A percentile compares a stretch with the other conserved stretches of the same genome.
Evolutionary conservation across 2,888 invertebrate genomes (phyloP).

Genomic region (Nyleta sp.): DNA sequence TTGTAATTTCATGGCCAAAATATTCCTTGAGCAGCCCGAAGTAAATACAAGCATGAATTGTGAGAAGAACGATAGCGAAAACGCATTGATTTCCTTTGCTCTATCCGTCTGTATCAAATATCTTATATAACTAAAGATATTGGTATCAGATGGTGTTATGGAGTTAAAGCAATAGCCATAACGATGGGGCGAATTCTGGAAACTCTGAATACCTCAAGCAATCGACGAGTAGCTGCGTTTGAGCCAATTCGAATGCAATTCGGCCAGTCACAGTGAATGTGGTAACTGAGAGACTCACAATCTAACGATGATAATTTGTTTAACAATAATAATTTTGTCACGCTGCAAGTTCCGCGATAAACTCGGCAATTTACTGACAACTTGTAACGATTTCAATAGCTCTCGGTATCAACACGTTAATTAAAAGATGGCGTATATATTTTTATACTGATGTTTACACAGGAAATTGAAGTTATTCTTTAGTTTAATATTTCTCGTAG

Average conservation of each 20-base stretch:
- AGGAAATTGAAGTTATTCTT: conserved; percentile 11
- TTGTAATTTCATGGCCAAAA: too few relatives aligned
- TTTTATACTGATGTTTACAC: conserved; percentile 20
- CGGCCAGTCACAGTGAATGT: conserved; percentile 25
- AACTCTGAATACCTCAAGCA: conserved; percentile 46
- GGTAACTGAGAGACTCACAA: conserved; percentile 31
- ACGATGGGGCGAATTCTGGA: conserved; percentile 47
- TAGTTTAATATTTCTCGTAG: too few relatives aligned
- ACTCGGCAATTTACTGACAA: conserved; percentile 35
- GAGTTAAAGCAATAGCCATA: conserved; percentile 49
- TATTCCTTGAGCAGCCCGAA: too few relatives aligned
- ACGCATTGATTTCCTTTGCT: conserved; percentile 41
- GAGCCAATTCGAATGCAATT: conserved; percentile 38
- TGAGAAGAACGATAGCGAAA: too few relatives aligned
- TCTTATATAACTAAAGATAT: conserved; percentile 31
- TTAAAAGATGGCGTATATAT: conserved; percentile 33
- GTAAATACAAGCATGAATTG: too few relatives aligned
- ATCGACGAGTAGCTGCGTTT: conserved; percentile 24
- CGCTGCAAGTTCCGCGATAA: conserved; percentile 19
- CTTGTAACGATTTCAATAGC: conserved; percentile 25
- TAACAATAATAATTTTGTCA: conserved; percentile 41
- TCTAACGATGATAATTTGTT: conserved; percentile 38
- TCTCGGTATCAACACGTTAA: conserved; percentile 28
- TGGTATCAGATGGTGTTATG: conserved; percentile 48
- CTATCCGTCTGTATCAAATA: conserved; percentile 32